Conservation (phyloP, 2,888 invertebrate genomes). For the Arenicola marina region DNA sequence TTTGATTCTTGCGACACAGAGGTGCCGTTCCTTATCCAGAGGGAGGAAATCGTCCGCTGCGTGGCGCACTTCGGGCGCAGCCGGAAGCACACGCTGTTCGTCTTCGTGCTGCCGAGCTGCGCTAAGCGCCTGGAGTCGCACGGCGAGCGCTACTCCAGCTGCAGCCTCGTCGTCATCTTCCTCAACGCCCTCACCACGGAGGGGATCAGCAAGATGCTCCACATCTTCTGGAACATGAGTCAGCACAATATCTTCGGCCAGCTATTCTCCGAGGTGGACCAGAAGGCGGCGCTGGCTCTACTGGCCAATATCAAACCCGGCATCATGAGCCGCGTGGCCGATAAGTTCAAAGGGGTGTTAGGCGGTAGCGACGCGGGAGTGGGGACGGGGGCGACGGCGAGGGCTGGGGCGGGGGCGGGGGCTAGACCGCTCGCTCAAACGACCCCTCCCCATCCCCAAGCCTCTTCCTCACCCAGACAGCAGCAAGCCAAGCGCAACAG, state of each 20-base stretch:
- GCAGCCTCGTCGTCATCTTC: conserved; percentile 29
- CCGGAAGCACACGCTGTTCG: conserved; percentile 29
- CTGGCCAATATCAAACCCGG: conserved; percentile 29
- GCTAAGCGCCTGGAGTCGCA: conserved; percentile 5
- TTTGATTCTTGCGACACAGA: too few relatives aligned
- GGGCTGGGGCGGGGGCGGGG: too few relatives aligned
- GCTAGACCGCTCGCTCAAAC: too few relatives aligned
- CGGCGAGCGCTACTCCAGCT: background rate
- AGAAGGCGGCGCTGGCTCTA: conserved; percentile 24
- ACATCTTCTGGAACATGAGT: conserved; percentile 28
- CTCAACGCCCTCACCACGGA: conserved; percentile 6
- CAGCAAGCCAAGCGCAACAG: too few relatives aligned
- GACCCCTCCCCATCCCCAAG: too few relatives aligned
- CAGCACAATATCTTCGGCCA: conserved; percentile 27
- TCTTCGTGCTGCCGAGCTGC: conserved; percentile 27
- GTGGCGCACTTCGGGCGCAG: conserved; percentile 21
- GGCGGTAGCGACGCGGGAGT: too few relatives aligned
- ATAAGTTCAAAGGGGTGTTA: background rate
- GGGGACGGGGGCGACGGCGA: too few relatives aligned
- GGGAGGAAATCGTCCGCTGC: conserved; percentile 25
- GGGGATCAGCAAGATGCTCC: conserved; percentile 25
- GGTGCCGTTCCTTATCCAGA: conserved; percentile 11
- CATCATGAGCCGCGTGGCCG: conserved; percentile 3
- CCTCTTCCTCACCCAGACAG: too few relatives aligned
- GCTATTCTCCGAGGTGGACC: conserved; percentile 27